Base-by-base conservation (phyloP, 1,140 invertebrate genomes). In the Zaprionus nigranus region DNA sequence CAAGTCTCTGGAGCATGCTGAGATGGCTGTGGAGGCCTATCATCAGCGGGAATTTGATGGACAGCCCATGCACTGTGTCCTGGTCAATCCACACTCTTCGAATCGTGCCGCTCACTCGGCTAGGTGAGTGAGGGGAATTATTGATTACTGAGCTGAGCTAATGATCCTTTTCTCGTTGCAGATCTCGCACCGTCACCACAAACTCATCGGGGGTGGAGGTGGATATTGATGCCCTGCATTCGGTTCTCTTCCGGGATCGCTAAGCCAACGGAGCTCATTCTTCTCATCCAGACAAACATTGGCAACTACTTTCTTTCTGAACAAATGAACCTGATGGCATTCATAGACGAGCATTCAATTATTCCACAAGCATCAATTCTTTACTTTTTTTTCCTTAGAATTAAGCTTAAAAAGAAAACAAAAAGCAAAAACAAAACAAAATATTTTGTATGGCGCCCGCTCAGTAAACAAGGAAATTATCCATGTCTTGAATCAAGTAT, bases 1-100 rank as follows among this genome's bases (percentile, higher is more conserved):
- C 91, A 96, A 96, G 81, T 96, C 95, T 40, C 93, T 96, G 61
- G 96, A 97, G 75, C 97, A 98, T 93, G 98, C 98, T 49, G 95
- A 96, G 67, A 96, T 96, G 92, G 98, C 98, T 28, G 97, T 98
- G 7, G 97, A 98, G 81, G 96, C 97, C 40, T 99, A 98, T 93
- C 97, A 99, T 91, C 98, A 98, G 92, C 93, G 98, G 58, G 97
- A 98, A 88, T 94, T 98, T 22, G 97, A 98, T 94, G 96, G 97
- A 1, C 95, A 96, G 90, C 96, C 96, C 4, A 97, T 97, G 96
- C 96, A 96, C 84, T 96, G 96, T 93, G 93, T 96, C 24, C 92
- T 97, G 40, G 96, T 96, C n/a, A 96, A 96, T 94, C 95, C 95
- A 54, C 93, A 95, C 83, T 94, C 95, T 26, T 94, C 95, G 79